phyloP scores from a whole-genome alignment of 2,888 invertebrate species.

The Ethmia dodecea region DNA sequence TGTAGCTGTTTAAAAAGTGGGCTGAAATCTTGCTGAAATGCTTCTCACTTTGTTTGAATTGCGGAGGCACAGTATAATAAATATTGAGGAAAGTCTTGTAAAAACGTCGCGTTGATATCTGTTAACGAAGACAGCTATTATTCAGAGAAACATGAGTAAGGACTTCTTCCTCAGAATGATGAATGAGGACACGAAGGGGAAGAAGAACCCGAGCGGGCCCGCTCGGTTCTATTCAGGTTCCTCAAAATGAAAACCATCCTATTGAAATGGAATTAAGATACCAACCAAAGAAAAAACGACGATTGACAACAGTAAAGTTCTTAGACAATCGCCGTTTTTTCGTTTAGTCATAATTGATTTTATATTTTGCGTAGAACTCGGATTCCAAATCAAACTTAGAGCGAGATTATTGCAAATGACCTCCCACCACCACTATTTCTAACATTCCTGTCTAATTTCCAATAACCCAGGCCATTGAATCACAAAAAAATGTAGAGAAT shows the following conservation, averaged over 20 bases:
- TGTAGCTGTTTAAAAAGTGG: too few species aligned
- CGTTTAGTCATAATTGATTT: background rate
- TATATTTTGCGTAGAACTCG: background rate
- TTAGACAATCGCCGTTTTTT: background rate
- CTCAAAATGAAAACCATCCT: slow-evolving; percentile 1
- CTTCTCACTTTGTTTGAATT: background rate
- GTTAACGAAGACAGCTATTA: slow-evolving; percentile 1
- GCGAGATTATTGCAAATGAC: background rate
- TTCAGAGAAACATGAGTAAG: background rate
- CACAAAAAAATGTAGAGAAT: too few species aligned
- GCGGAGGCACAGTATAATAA: too few species aligned
- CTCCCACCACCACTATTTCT: background rate
- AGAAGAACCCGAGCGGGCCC: background rate
- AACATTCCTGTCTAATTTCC: background rate
- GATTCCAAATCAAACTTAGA: background rate
- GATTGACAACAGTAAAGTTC: background rate
- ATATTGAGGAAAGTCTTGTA: background rate
- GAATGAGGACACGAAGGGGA: slow-evolving; percentile 2
- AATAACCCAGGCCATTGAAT: too few species aligned
- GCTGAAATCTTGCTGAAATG: too few species aligned
- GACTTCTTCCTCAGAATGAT: slow-evolving; percentile 3
- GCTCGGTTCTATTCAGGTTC: background rate
- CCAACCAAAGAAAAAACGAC: background rate
- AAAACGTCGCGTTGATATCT: slow-evolving; percentile 1
- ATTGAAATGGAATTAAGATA: background rate